Evolutionary conservation across 2,113 vertebrate genomes (phyloP).

Genomic region (Phrynosoma blainvillii): DNA sequence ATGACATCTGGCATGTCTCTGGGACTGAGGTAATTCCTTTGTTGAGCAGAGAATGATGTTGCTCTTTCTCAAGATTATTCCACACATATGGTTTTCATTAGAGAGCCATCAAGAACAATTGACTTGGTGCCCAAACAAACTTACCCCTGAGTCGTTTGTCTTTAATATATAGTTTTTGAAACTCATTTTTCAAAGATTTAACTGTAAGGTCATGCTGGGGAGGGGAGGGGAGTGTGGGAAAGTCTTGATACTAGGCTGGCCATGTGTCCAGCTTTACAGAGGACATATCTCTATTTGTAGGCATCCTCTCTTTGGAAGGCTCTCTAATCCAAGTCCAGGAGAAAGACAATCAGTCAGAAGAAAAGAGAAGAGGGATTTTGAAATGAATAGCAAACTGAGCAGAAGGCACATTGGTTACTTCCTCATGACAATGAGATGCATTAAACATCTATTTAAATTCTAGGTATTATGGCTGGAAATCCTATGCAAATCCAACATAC

Average conservation of each 20-base stretch:
- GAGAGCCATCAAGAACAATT: fast-evolving
- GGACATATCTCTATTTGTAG: background rate
- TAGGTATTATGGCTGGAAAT: too few relatives aligned
- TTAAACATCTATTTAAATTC: background rate
- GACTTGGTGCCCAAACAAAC: constrained; percentile 2
- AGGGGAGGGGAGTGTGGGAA: background rate
- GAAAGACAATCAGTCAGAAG: too few relatives aligned
- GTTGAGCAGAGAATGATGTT: fast-evolving
- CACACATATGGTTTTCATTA: constrained; percentile 14
- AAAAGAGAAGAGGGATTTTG: too few relatives aligned
- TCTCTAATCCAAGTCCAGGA: too few relatives aligned
- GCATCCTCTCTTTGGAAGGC: background rate
- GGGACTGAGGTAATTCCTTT: background rate
- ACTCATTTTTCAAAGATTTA: background rate
- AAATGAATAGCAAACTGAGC: background rate
- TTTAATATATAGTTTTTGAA: background rate
- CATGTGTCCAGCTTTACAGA: background rate
- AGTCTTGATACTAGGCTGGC: too few relatives aligned
- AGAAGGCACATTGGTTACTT: background rate
- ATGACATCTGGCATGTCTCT: constrained; percentile 1
- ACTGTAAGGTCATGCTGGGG: background rate
- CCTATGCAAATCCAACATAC: too few relatives aligned
- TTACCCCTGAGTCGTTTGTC: background rate
- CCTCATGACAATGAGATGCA: background rate
- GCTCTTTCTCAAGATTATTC: background rate